Base-by-base conservation (phyloP, 2,113 vertebrate genomes). In the Vidua chalybeata region DNA sequence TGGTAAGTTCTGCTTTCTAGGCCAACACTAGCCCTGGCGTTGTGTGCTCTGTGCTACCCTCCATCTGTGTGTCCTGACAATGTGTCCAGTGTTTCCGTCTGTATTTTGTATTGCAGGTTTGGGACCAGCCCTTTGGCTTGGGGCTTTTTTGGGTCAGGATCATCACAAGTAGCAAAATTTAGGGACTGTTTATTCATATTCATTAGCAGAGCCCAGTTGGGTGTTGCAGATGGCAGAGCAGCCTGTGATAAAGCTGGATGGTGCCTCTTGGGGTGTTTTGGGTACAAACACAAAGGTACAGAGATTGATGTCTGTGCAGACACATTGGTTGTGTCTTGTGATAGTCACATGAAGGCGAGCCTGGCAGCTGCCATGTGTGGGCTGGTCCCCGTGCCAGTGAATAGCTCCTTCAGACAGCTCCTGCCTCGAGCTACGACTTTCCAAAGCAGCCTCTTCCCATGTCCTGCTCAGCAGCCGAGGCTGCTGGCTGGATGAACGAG, bases 1-100 rank as follows among this genome's bases (percentile, higher is more conserved):
- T 35, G 23, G 46, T 58, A 58, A 96, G 72, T 90, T 97, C 95
- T 97, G 97, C 97, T 98, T 96, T 95, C 72, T 97, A 94, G 89
- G 87, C 88, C 80, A 87, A 18, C 6, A 6, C 87, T 77, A 7
- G 30, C 80, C 21, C 6, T 80, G 93, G 35, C 3, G 9, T 28
- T 16, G 3, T 43, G 95, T 81, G 66, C 63, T 55, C 62, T 30
- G 10, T 1, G 4, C 45, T 71, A 27, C n/a, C 85, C 49, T 94
- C 43, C 15, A 2, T 94, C 81, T 87, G 19, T 94, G 3, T 90
- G 91, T 95, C 92, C 90, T 83, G n/a, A 89, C 62, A 72, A 90
- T 13, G 15, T 76, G 64, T 95, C 23, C 41, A n/a, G 69, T 95
- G 83, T 97, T 93, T 94, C 77, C 96, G 71, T 94, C 52, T 81